phyloP scores from a whole-genome alignment of 2,113 vertebrate genomes.

The Otocyon megalotis region DNA sequence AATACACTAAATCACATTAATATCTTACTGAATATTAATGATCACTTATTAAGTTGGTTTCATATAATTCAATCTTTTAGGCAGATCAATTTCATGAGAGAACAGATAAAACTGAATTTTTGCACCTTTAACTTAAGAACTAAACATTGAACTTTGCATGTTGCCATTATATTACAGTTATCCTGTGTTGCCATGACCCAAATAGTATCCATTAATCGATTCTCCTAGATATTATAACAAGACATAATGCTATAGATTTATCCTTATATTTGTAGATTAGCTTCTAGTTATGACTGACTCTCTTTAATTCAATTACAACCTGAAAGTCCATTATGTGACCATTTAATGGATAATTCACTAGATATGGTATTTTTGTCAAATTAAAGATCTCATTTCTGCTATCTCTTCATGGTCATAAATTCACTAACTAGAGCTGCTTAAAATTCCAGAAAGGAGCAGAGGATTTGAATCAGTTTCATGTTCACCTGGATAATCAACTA shows the following conservation, averaged over 20 bases:
- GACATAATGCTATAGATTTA: not conserved
- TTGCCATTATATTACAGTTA: not conserved
- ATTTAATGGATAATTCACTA: not conserved
- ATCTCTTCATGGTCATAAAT: not conserved
- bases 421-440: not conserved
- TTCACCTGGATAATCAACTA: not conserved
- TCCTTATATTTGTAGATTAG: not conserved
- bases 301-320: conserved; percentile 29
- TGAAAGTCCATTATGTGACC: not conserved
- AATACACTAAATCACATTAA: not conserved
- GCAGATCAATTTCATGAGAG: not conserved
- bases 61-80: not conserved
- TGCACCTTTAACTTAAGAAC: not conserved
- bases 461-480: not conserved
- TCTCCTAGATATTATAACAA: not conserved
- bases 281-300: not conserved
- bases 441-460: not conserved
- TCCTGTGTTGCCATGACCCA: not conserved
- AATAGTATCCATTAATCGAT: not conserved
- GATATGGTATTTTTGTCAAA: not conserved
- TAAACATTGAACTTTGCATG: not conserved
- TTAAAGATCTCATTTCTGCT: not conserved
- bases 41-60: not conserved
- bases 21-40: not conserved
- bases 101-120: conserved; percentile 37